phyloP scores from a whole-genome alignment of 2,797 vertebrate genomes.

The Octomys mimax region DNA sequence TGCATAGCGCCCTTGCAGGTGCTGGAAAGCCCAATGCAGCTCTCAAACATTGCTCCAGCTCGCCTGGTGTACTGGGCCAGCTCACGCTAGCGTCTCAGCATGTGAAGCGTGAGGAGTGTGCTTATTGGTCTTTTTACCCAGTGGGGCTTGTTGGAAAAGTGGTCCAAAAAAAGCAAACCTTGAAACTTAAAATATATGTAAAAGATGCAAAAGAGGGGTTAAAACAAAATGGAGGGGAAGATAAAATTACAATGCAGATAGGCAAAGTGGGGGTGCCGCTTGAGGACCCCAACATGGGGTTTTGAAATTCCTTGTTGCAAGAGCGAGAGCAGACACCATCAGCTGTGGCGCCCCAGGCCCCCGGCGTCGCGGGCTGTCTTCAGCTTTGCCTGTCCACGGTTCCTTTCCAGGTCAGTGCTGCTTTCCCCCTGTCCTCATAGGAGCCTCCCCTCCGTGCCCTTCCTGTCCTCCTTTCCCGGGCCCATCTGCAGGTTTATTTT shows the following conservation, averaged over 20 bases:
- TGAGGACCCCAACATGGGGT: fast-evolving
- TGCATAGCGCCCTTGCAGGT: fast-evolving
- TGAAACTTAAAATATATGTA: not conserved
- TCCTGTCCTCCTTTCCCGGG: constrained; percentile 51
- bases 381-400: fast-evolving
- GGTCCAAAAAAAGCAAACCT: not conserved
- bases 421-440: not conserved
- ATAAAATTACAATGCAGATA: not conserved
- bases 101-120: fast-evolving
- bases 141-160: not conserved
- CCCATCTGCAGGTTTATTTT: constrained; percentile 48
- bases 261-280: not conserved
- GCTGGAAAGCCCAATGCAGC: not conserved
- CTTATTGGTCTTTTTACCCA: not conserved
- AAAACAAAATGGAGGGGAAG: not conserved
- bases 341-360: fast-evolving
- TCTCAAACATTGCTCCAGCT: not conserved
- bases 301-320: fast-evolving
- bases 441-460: not conserved
- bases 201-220: not conserved
- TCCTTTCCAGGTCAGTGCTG: constrained; percentile 51
- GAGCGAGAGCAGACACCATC: fast-evolving
- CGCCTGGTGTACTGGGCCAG: not conserved
- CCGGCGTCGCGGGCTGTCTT: not conserved
- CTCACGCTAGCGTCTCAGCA: fast-evolving